These are phyloP conservation scores for Turritopsis dohrnii DNA, from an alignment of 30 jellyfish, hydroid and myxozoan genomes.

Conservation along the genomic window DNA sequence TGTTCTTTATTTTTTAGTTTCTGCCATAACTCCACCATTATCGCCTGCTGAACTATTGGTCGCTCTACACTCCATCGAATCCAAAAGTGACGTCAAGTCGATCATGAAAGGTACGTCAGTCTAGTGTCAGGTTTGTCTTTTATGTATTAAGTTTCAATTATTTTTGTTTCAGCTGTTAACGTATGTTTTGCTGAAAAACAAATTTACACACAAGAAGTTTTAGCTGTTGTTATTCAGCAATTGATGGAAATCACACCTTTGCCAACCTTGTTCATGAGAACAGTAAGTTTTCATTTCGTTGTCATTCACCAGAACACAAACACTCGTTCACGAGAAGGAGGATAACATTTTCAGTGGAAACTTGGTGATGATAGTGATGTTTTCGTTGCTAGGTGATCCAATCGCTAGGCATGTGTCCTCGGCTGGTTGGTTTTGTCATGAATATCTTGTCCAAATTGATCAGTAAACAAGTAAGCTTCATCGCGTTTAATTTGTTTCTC, in stretches of 20 bases:
- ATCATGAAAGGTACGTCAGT: conserved; percentile 90
- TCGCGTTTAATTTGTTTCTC: background rate
- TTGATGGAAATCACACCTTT: conserved; percentile 84
- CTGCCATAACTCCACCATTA: conserved; percentile 52
- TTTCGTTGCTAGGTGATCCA: conserved; percentile 61
- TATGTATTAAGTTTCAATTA: background rate
- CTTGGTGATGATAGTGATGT: background rate
- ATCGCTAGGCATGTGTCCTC: conserved; percentile 83
- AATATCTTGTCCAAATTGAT: conserved; percentile 80
- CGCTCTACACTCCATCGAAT: conserved; percentile 83
- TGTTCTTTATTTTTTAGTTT: conserved; percentile 37
- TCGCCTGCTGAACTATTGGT: conserved; percentile 93
- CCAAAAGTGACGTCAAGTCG: conserved; percentile 90
- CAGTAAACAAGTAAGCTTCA: conserved; percentile 84
- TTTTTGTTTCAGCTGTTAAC: conserved; percentile 64
- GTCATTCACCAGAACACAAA: no score
- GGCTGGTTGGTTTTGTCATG: conserved; percentile 94
- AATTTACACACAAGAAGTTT: conserved; percentile 90
- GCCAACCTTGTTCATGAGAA: conserved; percentile 95
- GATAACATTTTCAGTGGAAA: background rate
- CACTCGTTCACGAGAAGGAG: background rate
- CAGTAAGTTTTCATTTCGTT: conserved; percentile 48
- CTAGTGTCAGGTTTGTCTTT: background rate
- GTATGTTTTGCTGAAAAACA: conserved; percentile 87
- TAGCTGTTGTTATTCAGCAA: conserved; percentile 95